Evolutionary conservation across 2,888 invertebrate species (phyloP), one percentile per base, ranked within the genome.

Genomic region (Parapristionchus giblindavisi): DNA sequence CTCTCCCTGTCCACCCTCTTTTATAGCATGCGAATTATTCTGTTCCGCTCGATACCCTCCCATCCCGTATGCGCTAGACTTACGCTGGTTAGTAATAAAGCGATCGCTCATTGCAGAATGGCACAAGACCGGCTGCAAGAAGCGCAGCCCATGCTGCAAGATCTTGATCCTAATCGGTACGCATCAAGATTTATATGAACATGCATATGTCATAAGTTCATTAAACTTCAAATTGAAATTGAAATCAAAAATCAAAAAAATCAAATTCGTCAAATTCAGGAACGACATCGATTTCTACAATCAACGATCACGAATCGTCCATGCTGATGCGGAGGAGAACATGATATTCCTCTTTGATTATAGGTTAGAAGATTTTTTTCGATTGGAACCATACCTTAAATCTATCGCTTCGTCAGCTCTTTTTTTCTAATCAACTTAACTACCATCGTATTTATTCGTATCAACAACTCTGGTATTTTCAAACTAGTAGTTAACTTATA

Each of bases 321-420:
- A 80, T 43, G 76, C 72, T 24, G 76, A 85, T 58, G 80, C 79
- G 14, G 82, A 85, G 36, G 84, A 84, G 51, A 75, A 75, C 40
- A 77, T 82, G 54, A 75, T 73, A 1, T 61, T 73, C 48, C 36
- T 73, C 11, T 73, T 73, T 24, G 73, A 73, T 51, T 73, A 73
- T 73, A 48, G 73, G 51, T 40, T 4, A 38, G n/a, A 29, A 14
- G 36, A 63, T n/a, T n/a, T n/a, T n/a, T n/a, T n/a, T n/a, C n/a
- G n/a, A n/a, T n/a, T n/a, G n/a, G n/a, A n/a, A n/a, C n/a, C n/a
- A n/a, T n/a, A n/a, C n/a, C n/a, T n/a, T n/a, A n/a, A n/a, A n/a
- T n/a, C n/a, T n/a, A n/a, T n/a, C n/a, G n/a, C n/a, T n/a, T n/a
- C n/a, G n/a, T n/a, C n/a, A n/a, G n/a, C n/a, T n/a, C n/a, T n/a